Evolutionary conservation across 2,797 vertebrate species (phyloP), one percentile per base, ranked within the genome.

Genomic region (Ceyx erithaca): DNA sequence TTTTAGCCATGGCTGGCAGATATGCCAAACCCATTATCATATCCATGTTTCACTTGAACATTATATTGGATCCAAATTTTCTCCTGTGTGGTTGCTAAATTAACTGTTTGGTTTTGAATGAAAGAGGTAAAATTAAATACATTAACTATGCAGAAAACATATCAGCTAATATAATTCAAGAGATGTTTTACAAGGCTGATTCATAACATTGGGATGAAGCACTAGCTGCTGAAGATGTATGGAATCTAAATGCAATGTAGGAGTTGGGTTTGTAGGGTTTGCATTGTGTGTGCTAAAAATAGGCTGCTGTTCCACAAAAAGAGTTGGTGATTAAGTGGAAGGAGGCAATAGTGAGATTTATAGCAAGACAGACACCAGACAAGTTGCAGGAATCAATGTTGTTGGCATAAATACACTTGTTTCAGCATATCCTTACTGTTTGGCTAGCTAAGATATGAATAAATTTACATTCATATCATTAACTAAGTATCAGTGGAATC

Each of bases 61-160:
- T 59, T 33, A 78, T 22, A 73, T 59, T 61, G 16, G 33, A 81
- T 55, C 20, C 43, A 35, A 0, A 18, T 81, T 76, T 95, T 86
- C 43, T 84, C 25, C 26, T 83, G 6, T 57, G 6, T 62, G 8
- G 10, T 72, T 84, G 57, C 55, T 80, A 90, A 81, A 93, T 31
- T 3, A 86, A 37, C 62, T 69, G 12, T 51, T 80, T 45, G 14
- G 41, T 72, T 86, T 72, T 72, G 55, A 88, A 88, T 54, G 30
- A 43, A 88, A 93, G 51, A 89, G 30, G 59, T 84, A 76, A 88
- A 89, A 84, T 86, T 41, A 92, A 62, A 55, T 68, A 18, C 22
- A 46, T 83, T 75, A 83, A 63, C 62, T 84, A 33, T 82, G 35
- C 45, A 68, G 52, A 59, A 77, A 87, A 40, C 11, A 5, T 52